Evolutionary conservation across 92 coral and sea anemone species (phyloP).

Genomic region (Hydrozoanthus gracilis): DNA sequence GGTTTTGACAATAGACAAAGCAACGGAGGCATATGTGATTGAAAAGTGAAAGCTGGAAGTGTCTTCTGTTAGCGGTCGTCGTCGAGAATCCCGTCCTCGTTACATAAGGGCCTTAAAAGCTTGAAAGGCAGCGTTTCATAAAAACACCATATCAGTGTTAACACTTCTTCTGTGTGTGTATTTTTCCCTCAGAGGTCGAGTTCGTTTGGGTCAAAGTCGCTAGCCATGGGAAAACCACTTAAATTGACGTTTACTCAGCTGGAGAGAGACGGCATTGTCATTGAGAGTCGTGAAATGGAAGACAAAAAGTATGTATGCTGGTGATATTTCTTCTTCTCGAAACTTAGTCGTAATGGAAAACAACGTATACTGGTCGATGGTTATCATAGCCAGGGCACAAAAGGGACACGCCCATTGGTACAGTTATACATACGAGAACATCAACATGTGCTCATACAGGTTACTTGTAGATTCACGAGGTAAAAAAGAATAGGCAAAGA

Average conservation of each 20-base stretch:
- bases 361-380: neutral
- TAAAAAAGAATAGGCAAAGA: no score
- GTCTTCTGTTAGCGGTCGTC: no score
- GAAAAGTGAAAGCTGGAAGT: no score
- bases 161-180: neutral
- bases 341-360: neutral
- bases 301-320: slow-evolving; percentile 75
- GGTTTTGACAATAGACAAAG: no score
- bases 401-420: neutral
- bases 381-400: neutral
- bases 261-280: slow-evolving; percentile 89
- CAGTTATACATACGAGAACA: no score
- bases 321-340: neutral
- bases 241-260: slow-evolving; percentile 81
- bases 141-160: neutral
- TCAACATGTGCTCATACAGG: no score
- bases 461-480: no score
- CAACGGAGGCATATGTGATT: no score
- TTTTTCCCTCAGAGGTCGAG: slow-evolving; percentile 17
- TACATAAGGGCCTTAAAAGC: neutral
- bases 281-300: slow-evolving; percentile 77
- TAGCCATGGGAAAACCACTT: slow-evolving; percentile 41
- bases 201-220: slow-evolving; percentile 24
- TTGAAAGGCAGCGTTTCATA: neutral
- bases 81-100: no score